Base-by-base conservation (phyloP, 92 coral and sea anemone species). In the Zoanthus sansibaricus region DNA sequence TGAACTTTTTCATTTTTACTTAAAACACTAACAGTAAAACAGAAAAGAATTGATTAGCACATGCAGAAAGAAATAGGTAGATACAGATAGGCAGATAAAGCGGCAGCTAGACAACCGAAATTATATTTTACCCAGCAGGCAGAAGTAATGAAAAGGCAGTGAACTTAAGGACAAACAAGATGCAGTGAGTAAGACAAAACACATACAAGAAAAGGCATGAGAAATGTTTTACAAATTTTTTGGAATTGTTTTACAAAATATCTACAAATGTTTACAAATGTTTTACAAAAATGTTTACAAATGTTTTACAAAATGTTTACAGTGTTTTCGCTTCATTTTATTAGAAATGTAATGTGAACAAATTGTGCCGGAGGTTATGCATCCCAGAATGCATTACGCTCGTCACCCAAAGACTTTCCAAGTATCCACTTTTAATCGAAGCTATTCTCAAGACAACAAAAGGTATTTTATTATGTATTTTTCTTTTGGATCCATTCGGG, bases 371-470 rank as follows among this genome's bases (percentile, higher is more conserved):
- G 71, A 93, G 99, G 25, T 86, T 97, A 32, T 93, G 94, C 31
- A 82, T 97, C 88, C 98, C 98, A 84, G 99, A 93, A 56, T 95
- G 97, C 92, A 95, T 97, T 83, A 97, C 99, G 62, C 90, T 97
- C 18, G 98, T 97, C 72, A 95, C 97, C 47, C 99, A 97, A 64
- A 88, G 99, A 75, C 92, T 95, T 55, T 95, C 99, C 67, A 97
- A 97, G 88, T 97, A 97, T 80, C 99, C 99, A 11, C 90, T 92
- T 15, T 92, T 97, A 17, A 95, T 97, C 31, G 99, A 97, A 73
- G 98, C 97, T 49, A 97, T 97, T 55, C 90, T 93, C 72, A 97
- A 97, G 93, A 94, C 95, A 4, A 97, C 99, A 3, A 97, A 93
- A 93, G 94, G 99, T 97, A 86, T 69, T 69, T 3, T 49, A 3